phyloP scores from a whole-genome alignment of 2,113 vertebrate genomes.

The Rhegmatorhina hoffmannsi region DNA sequence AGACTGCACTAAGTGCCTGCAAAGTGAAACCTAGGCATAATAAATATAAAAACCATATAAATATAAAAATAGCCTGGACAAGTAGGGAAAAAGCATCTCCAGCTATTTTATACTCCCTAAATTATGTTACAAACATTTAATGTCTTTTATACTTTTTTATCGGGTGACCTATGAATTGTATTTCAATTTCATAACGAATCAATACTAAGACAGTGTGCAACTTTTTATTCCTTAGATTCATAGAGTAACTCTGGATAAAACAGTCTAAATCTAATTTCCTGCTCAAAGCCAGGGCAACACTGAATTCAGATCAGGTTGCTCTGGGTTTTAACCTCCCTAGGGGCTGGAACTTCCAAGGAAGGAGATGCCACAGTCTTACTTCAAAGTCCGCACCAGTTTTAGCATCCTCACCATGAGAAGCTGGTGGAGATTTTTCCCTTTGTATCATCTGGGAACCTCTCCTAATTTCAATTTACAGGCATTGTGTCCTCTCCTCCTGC shows the following conservation, averaged over 20 bases:
- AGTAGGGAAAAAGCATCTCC: not conserved
- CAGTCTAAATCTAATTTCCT: not conserved
- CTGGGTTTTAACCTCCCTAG: not conserved
- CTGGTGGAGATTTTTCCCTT: accelerated
- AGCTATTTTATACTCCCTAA: not conserved
- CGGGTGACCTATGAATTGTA: not conserved
- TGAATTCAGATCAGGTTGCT: not conserved
- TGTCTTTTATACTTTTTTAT: not conserved
- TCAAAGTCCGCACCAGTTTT: not conserved
- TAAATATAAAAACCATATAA: not conserved
- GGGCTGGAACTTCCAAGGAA: not conserved
- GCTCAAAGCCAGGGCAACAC: not conserved
- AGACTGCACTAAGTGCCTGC: not conserved
- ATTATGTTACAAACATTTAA: not conserved
- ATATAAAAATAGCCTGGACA: not conserved
- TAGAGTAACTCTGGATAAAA: not conserved
- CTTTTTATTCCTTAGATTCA: not conserved
- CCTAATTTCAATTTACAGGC: not conserved
- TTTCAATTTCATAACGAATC: not conserved
- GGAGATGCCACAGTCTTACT: not conserved
- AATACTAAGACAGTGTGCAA: not conserved
- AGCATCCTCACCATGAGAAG: not conserved
- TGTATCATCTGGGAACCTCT: not conserved
- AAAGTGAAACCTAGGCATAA: not conserved
- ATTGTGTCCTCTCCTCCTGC: not conserved